Percentiles rank a stretch among this genome's conserved stretches.
These are phyloP conservation scores for Dynastes grantii DNA, from an alignment of 2,888 invertebrate species.

Conservation along the genomic window DNA sequence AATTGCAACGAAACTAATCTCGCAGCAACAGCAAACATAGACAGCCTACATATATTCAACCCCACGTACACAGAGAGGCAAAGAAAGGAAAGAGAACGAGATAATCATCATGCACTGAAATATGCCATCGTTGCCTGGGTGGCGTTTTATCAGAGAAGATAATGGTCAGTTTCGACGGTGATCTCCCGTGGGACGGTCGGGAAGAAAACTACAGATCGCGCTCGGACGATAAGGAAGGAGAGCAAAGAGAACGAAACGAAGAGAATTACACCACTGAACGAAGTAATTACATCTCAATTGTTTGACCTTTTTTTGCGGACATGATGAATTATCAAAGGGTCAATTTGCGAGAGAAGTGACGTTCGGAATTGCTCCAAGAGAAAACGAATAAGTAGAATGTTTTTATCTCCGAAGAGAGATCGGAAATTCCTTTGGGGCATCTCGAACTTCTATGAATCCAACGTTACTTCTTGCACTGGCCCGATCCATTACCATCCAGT, in stretches of 20 bases:
- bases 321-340: constrained; percentile 48
- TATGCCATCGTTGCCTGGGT: constrained; percentile 15
- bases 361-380: constrained; percentile 27
- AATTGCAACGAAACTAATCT: constrained; percentile 32
- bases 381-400: constrained; percentile 35
- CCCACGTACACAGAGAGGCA: neutral
- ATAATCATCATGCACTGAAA: constrained; percentile 22
- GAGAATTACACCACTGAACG: constrained; percentile 19
- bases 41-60: neutral
- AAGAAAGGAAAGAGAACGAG: constrained; percentile 22
- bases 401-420: constrained; percentile 17
- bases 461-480: constrained; percentile 9
- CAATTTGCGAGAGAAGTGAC: constrained; percentile 43
- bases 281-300: constrained; percentile 47
- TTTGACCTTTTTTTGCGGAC: constrained; percentile 41
- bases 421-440: constrained; percentile 27
- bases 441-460: constrained; percentile 11
- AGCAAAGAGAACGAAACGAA: constrained; percentile 9
- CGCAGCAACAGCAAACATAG: constrained; percentile 24
- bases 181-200: constrained; percentile 11
- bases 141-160: constrained; percentile 39
- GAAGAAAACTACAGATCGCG: constrained; percentile 35
- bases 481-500: neutral
- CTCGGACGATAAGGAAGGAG: constrained; percentile 23
- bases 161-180: constrained; percentile 36